Evolutionary conservation across 2,797 vertebrate genomes (phyloP).

Genomic region (Serranus cabrilla): DNA sequence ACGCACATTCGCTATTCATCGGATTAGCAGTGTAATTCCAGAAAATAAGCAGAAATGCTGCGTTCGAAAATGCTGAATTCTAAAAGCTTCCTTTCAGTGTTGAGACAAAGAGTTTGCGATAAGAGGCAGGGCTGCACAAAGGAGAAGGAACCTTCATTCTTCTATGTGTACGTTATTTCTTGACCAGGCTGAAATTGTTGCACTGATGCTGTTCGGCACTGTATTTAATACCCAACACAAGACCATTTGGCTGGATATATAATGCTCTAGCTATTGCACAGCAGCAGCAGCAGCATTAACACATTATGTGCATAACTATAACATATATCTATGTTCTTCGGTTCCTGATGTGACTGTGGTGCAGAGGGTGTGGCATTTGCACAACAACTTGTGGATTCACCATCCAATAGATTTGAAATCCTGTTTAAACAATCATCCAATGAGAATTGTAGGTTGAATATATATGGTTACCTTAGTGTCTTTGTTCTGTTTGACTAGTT

Average conservation of each 20-base stretch:
- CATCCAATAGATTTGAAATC: neutral
- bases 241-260: neutral
- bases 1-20: slow-evolving; percentile 33
- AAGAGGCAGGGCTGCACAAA: neutral
- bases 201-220: neutral
- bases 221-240: neutral
- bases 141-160: neutral
- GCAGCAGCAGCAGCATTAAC: neutral
- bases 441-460: neutral
- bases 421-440: neutral
- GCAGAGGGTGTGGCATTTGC: neutral
- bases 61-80: slow-evolving; percentile 22
- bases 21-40: slow-evolving; percentile 50
- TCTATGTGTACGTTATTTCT: neutral
- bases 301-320: no score
- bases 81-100: slow-evolving; percentile 23
- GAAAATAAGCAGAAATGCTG: slow-evolving; percentile 43
- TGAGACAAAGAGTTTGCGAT: slow-evolving; percentile 12
- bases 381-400: neutral
- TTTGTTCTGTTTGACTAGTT: neutral
- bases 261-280: neutral
- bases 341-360: neutral
- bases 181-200: neutral
- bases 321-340: no score
- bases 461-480: neutral